These are phyloP conservation scores for Oreocharis arfaki DNA, from an alignment of 2,113 vertebrate species.

Conservation along the genomic window DNA sequence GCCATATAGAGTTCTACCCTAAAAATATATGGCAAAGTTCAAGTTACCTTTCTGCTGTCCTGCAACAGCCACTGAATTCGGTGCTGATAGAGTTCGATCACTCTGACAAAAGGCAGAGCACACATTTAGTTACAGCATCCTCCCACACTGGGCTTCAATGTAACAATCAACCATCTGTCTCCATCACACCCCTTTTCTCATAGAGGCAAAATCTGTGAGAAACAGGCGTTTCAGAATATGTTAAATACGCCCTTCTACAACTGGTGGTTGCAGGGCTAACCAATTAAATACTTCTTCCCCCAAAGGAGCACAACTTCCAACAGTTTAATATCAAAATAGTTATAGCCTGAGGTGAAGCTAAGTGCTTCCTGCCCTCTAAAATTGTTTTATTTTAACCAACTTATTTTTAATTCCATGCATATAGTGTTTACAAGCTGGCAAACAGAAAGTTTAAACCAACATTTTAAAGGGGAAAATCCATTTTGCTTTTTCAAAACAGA, in stretches of 20 bases:
- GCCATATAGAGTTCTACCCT: not conserved
- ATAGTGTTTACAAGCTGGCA: not conserved
- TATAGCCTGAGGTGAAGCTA: not conserved
- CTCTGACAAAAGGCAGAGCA: conserved; percentile 65
- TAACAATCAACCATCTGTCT: not conserved
- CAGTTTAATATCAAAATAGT: not conserved
- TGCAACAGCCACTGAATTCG: conserved; percentile 76
- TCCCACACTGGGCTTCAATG: not conserved
- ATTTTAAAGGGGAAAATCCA: not conserved
- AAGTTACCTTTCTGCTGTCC: conserved; percentile 79
- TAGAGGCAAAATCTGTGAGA: not conserved
- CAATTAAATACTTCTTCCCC: not conserved
- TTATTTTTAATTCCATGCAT: not conserved
- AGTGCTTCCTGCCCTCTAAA: not conserved
- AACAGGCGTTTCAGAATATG: not conserved
- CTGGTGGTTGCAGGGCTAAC: not conserved
- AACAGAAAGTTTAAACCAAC: not conserved
- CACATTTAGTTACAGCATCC: not conserved
- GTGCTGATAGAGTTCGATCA: conserved; percentile 68
- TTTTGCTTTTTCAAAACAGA: not conserved
- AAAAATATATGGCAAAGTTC: not conserved
- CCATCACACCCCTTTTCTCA: not conserved
- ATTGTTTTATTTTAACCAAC: not conserved
- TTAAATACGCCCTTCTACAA: not conserved
- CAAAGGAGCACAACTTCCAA: not conserved